phyloP scores from a whole-genome alignment of 2,888 invertebrate genomes.

The Tetanocera ferruginea region DNA sequence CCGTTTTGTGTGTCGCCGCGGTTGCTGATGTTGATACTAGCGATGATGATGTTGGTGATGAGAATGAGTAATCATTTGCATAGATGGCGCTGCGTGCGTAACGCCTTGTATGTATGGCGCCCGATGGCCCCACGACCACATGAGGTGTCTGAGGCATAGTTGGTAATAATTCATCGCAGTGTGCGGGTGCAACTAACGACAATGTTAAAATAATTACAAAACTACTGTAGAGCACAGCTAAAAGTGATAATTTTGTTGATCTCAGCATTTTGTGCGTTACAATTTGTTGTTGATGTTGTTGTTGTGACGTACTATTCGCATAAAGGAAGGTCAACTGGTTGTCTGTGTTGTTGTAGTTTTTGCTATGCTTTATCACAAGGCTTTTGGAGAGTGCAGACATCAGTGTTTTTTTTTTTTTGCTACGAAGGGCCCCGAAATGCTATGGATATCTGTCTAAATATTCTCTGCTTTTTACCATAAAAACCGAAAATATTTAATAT shows the following conservation, averaged over 20 bases:
- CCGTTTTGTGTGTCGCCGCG: conserved; percentile 2
- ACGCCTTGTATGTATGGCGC: neutral
- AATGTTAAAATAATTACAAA: conserved; percentile 37
- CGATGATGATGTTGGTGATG: neutral
- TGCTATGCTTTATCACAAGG: conserved; percentile 2
- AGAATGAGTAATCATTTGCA: conserved; percentile 20
- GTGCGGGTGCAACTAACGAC: conserved; percentile 28
- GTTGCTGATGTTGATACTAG: conserved; percentile 17
- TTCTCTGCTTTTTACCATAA: neutral
- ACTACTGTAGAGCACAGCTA: conserved; percentile 28
- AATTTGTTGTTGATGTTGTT: conserved; percentile 13
- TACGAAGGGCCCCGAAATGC: neutral
- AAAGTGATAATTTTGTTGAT: conserved; percentile 8
- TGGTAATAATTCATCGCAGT: conserved; percentile 26
- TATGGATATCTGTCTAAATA: no score
- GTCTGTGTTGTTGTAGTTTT: conserved; percentile 25
- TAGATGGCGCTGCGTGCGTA: conserved; percentile 36
- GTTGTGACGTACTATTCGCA: neutral
- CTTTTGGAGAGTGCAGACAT: conserved; percentile 31
- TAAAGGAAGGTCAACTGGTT: neutral
- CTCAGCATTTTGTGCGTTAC: conserved; percentile 8
- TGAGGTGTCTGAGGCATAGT: neutral
- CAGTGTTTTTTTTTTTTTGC: conserved; percentile 40
- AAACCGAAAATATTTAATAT: neutral
- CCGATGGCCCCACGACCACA: conserved; percentile 1